Conservation (phyloP, 2,113 vertebrate species). For the Chitala chitala region DNA sequence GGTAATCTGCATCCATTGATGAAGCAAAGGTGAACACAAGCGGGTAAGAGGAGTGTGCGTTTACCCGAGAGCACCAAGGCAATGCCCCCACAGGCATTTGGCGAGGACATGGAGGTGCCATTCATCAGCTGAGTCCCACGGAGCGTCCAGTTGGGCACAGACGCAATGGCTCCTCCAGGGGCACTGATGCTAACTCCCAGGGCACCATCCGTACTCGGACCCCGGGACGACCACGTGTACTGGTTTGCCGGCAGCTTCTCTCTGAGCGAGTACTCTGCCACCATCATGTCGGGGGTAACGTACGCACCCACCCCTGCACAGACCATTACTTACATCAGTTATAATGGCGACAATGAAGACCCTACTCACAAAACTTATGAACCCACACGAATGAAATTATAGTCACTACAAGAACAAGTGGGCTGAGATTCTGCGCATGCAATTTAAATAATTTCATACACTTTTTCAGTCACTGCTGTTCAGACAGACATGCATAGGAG, state of each 20-base stretch:
- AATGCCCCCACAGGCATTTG: conserved; percentile 94
- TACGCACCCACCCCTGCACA: conserved; percentile 89
- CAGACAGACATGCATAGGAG: neutral
- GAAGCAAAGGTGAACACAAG: neutral
- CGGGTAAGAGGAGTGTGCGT: neutral
- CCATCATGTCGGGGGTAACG: conserved; percentile 98
- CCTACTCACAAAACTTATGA: too few relatives aligned
- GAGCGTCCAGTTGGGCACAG: conserved; percentile 96
- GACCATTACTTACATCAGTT: too few relatives aligned
- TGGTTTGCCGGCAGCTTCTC: conserved; percentile 96
- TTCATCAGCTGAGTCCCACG: conserved; percentile 97
- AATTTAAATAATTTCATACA: too few relatives aligned
- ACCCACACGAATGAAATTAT: too few relatives aligned
- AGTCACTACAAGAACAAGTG: too few relatives aligned
- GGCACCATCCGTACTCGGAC: conserved; percentile 89
- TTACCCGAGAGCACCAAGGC: conserved; percentile 91
- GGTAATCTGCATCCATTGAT: neutral
- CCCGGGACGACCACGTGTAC: conserved; percentile 96
- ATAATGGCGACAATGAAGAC: too few relatives aligned
- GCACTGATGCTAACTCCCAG: conserved; percentile 95
- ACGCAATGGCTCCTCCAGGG: conserved; percentile 94
- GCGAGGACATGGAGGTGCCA: conserved; percentile 97
- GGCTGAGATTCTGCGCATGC: too few relatives aligned
- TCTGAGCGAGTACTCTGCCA: conserved; percentile 93
- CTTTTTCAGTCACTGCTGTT: neutral